Percentiles rank a stretch among this genome's conserved stretches.
These are phyloP conservation scores for Chelon labrosus DNA, from an alignment of 2,797 vertebrate species.

Conservation along the genomic window DNA sequence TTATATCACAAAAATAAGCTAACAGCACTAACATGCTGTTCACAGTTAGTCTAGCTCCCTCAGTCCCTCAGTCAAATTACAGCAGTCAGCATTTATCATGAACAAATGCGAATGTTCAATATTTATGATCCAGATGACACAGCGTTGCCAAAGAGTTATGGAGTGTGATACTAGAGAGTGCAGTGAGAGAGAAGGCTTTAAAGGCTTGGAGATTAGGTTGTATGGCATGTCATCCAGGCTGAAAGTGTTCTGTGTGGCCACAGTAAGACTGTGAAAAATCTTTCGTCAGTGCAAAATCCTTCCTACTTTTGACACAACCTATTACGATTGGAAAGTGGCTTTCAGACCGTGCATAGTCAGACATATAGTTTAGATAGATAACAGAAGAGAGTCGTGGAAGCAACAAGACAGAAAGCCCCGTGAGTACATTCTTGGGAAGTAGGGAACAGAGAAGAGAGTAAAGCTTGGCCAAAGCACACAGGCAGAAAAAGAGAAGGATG, in stretches of 20 bases:
- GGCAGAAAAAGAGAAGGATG: conserved; percentile 13
- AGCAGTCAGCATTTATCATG: not conserved
- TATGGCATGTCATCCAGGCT: not conserved
- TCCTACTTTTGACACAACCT: too few relatives aligned
- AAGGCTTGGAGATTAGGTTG: not conserved
- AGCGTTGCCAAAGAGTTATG: not conserved
- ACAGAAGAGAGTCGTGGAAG: conserved; percentile 1
- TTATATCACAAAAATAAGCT: not conserved
- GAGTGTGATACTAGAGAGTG: conserved; percentile 1
- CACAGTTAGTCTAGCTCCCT: too few relatives aligned
- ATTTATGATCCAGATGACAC: not conserved
- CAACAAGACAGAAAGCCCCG: conserved; percentile 6
- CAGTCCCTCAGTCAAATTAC: not conserved
- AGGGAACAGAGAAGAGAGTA: not conserved
- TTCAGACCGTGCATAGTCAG: not conserved
- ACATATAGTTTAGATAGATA: not conserved
- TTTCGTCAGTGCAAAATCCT: too few relatives aligned
- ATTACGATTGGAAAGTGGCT: not conserved
- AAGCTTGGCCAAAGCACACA: conserved; percentile 26
- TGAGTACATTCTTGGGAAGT: not conserved
- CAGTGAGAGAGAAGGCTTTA: not conserved
- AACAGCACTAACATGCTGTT: too few relatives aligned
- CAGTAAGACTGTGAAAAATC: too few relatives aligned
- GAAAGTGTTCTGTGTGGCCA: not conserved
- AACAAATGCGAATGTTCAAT: not conserved